Percentiles rank a stretch among this genome's conserved stretches.
Conservation (phyloP, 2,888 invertebrate species). For the Tridacna crocea region DNA sequence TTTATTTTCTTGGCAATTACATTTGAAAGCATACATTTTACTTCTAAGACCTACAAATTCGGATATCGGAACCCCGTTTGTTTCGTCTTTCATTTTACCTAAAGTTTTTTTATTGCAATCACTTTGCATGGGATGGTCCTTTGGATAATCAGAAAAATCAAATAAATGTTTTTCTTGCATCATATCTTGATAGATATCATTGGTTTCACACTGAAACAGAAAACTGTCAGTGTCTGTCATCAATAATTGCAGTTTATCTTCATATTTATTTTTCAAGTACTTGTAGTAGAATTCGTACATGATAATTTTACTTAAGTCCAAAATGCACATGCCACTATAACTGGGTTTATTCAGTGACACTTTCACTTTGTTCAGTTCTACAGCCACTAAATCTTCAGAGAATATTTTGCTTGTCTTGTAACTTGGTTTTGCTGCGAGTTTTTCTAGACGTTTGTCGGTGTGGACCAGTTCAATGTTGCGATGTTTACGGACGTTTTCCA, state of each 20-base stretch:
- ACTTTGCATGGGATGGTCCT: slow-evolving; percentile 63
- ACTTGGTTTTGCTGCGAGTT: slow-evolving; percentile 38
- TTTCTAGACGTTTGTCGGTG: slow-evolving; percentile 33
- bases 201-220: slow-evolving; percentile 31
- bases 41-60: slow-evolving; percentile 71
- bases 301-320: slow-evolving; percentile 82
- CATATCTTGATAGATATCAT: slow-evolving; percentile 50
- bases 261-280: slow-evolving; percentile 43
- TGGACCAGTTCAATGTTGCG: slow-evolving; percentile 44
- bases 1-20: slow-evolving; percentile 41
- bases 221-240: slow-evolving; percentile 59
- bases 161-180: slow-evolving; percentile 12
- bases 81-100: slow-evolving; percentile 79
- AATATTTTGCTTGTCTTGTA: slow-evolving; percentile 39
- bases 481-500: slow-evolving; percentile 49
- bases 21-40: slow-evolving; percentile 40
- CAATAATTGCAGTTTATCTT: slow-evolving; percentile 23
- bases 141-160: slow-evolving; percentile 72
- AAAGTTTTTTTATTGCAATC: slow-evolving; percentile 73
- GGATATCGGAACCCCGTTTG: slow-evolving; percentile 64
- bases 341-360: slow-evolving; percentile 41
- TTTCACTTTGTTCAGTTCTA: slow-evolving; percentile 32
- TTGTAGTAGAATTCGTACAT: slow-evolving; percentile 83
- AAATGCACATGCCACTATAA: slow-evolving; percentile 45
- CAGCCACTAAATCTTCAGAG: slow-evolving; percentile 39